Evolutionary conservation across 2,797 vertebrate species (phyloP), one percentile per base, ranked within the genome.

Genomic region (Cyclopterus lumpus): DNA sequence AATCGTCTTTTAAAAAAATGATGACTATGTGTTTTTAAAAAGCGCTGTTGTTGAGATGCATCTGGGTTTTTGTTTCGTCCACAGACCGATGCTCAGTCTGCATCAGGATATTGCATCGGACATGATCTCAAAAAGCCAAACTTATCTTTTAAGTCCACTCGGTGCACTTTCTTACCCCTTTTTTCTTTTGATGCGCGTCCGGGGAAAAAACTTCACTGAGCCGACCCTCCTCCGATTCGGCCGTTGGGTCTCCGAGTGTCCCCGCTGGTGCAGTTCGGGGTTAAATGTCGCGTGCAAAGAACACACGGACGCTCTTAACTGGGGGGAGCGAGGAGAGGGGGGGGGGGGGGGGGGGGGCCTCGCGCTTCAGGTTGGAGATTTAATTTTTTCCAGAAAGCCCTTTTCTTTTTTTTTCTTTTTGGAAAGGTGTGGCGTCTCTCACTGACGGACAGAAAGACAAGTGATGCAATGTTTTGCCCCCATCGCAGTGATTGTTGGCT

Each of bases 401-500:
- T 6, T 69, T 58, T 42, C 40, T 40, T 26, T 6, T 69, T 58
- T 42, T 40, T 40, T 26, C 28, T 40, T 38, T 10, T 10, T 36
- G 26, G 61, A 83, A 80, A 76, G 75, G 68, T 60, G 22, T 44
- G 68, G 46, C 68, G 76, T 54, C 75, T 85, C 53, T 71, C 8
- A 3, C 69, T 32, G 57, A 65, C 36, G 71, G 75, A 80, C 67
- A 67, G 79, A 73, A 77, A 88, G 87, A 82, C 80, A 84, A 84
- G 87, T 83, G 82, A 88, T 85, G 80, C 82, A 81, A 83, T 81
- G 67, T 74, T 82, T 73, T 67, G 49, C 28, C 26, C 83, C 83
- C 26, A 1, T 84, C 77, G 79, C 73, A 82, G 63, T 57, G 42
- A n/a, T 66, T 12, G 79, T 64, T 80, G 77, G 76, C 22, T 71